These are phyloP conservation scores for Psophia crepitans DNA, from an alignment of 2,113 vertebrate genomes.

Conservation along the genomic window DNA sequence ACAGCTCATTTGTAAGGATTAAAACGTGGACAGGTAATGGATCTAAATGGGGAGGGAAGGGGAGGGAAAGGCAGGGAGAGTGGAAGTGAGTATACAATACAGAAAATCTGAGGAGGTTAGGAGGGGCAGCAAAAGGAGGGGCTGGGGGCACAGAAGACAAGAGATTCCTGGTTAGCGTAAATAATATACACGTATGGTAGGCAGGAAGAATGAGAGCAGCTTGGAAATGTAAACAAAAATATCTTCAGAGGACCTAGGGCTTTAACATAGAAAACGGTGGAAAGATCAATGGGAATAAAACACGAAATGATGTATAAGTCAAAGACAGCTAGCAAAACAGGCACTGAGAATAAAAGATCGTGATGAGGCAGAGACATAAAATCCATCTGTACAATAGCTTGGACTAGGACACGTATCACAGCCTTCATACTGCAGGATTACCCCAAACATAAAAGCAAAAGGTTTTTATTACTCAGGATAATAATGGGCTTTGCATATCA, in stretches of 20 bases:
- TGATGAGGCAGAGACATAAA: background rate
- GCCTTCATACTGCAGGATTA: background rate
- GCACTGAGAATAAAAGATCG: background rate
- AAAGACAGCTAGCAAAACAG: background rate
- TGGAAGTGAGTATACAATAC: constrained; percentile 59
- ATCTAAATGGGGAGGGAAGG: constrained; percentile 25
- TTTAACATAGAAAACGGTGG: background rate
- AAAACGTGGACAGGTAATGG: constrained; percentile 61
- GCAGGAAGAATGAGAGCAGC: constrained; percentile 4
- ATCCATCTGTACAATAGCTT: background rate
- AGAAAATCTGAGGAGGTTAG: constrained; percentile 54
- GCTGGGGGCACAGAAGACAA: background rate
- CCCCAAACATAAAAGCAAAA: background rate
- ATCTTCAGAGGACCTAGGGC: background rate
- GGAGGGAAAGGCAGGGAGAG: constrained; percentile 18
- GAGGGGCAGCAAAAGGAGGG: constrained; percentile 42
- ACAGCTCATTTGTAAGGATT: constrained; percentile 67
- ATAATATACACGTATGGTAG: background rate
- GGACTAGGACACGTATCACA: background rate
- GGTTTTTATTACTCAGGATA: background rate
- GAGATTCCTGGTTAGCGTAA: background rate
- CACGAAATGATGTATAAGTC: background rate
- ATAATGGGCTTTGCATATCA: background rate
- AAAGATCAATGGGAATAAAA: constrained; percentile 3
- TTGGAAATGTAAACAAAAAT: constrained; percentile 46